These are phyloP conservation scores for Stenchaetothrips biformis DNA, from an alignment of 2,888 invertebrate genomes.

Conservation along the genomic window DNA sequence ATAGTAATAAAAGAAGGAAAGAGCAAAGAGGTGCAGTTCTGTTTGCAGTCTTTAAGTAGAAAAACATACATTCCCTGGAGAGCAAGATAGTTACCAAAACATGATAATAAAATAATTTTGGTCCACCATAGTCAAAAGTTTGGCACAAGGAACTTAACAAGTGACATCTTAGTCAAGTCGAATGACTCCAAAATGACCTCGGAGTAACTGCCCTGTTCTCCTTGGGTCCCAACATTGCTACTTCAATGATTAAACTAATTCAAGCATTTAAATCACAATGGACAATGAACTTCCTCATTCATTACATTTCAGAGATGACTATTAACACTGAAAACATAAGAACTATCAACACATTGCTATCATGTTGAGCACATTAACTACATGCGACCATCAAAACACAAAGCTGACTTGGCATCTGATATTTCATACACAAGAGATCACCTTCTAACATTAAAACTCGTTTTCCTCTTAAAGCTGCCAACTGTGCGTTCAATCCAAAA, in stretches of 20 bases:
- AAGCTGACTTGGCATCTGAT: constrained; percentile 7
- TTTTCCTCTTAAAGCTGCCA: constrained; percentile 39
- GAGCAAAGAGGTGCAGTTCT: too few species aligned
- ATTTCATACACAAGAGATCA: constrained; percentile 25
- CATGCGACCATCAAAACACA: not conserved
- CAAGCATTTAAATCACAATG: constrained; percentile 10
- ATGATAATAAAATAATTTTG: not conserved
- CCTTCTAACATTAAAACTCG: constrained; percentile 34
- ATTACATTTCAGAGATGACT: not conserved
- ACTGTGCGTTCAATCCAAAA: constrained; percentile 49
- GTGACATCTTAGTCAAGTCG: too few species aligned
- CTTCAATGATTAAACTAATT: not conserved
- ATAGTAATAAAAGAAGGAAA: not conserved
- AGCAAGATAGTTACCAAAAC: not conserved
- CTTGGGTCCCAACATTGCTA: not conserved
- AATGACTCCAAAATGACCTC: too few species aligned
- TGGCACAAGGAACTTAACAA: too few species aligned
- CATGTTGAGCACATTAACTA: not conserved
- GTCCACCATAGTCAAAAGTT: not conserved
- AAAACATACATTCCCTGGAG: not conserved
- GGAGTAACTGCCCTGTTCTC: too few species aligned
- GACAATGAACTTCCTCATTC: not conserved
- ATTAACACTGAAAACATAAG: not conserved
- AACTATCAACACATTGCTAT: too few species aligned
- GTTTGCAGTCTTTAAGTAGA: not conserved